A percentile compares a stretch with the other conserved stretches of the same genome.
These are phyloP conservation scores for Nymphalis urticae DNA, from an alignment of 2,888 invertebrate species.

Conservation along the genomic window DNA sequence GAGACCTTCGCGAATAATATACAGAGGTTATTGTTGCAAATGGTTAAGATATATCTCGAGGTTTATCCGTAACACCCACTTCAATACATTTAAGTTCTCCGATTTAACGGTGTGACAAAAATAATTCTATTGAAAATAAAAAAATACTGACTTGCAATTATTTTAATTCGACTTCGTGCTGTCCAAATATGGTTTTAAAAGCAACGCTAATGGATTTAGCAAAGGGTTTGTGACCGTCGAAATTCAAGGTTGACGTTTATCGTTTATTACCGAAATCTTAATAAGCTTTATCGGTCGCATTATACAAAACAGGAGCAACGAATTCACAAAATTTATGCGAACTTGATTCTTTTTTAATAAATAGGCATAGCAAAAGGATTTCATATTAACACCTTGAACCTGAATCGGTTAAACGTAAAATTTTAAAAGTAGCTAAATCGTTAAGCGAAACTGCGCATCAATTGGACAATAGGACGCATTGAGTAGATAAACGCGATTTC, in stretches of 20 bases:
- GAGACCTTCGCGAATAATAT: conserved; percentile 39
- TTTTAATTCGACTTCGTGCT: conserved; percentile 19
- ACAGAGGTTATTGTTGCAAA: conserved; percentile 29
- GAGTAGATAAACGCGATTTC: conserved; percentile 22
- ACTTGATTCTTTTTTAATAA: conserved; percentile 10
- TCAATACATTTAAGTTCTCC: conserved; percentile 18
- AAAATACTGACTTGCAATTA: conserved; percentile 12
- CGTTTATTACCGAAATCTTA: conserved; percentile 41
- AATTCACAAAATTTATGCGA: conserved; percentile 24
- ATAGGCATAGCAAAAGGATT: conserved; percentile 5
- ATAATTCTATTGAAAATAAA: conserved; percentile 21
- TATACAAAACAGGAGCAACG: conserved; percentile 20
- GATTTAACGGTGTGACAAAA: conserved; percentile 20
- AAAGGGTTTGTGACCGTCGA: conserved; percentile 39
- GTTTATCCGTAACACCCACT: conserved; percentile 29
- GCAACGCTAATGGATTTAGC: conserved; percentile 24
- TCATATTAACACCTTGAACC: neutral
- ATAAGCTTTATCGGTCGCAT: conserved; percentile 34
- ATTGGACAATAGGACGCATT: conserved; percentile 1
- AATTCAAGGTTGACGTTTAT: conserved; percentile 48
- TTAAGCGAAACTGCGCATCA: neutral
- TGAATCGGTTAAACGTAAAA: neutral
- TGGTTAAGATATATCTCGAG: conserved; percentile 27
- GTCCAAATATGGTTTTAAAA: conserved; percentile 26
- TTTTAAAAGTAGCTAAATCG: neutral